Percentiles rank a stretch among this genome's conserved stretches.
Conservation (phyloP, 2,888 invertebrate species). For the Lasioglossum marginatum region DNA sequence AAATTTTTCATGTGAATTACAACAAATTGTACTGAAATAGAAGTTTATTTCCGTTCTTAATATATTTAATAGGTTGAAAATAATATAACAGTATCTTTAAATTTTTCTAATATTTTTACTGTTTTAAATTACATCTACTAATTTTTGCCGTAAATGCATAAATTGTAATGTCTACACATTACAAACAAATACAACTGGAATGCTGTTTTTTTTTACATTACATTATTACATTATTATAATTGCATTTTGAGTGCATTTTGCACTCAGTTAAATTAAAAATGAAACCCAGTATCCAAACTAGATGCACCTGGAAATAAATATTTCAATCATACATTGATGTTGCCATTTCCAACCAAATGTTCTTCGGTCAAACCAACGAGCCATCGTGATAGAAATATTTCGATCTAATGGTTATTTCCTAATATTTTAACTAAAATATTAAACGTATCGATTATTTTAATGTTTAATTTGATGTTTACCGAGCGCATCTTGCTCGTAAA, state of each 20-base stretch:
- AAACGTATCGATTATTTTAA: background rate
- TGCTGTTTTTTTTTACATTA: background rate
- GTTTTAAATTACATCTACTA: no score
- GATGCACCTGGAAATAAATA: background rate
- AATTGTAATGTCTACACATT: no score
- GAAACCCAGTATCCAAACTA: background rate
- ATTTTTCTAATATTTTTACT: no score
- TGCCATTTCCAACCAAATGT: background rate
- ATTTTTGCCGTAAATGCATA: no score
- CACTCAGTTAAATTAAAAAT: background rate
- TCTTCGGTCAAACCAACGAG: background rate
- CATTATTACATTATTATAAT: background rate
- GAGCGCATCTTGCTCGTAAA: conserved; percentile 42
- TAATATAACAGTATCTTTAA: no score
- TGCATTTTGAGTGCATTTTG: no score
- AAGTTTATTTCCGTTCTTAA: no score
- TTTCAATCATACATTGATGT: background rate
- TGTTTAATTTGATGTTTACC: background rate
- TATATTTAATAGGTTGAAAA: no score
- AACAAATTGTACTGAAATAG: no score
- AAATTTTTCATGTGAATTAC: no score
- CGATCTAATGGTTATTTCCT: background rate
- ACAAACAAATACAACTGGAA: background rate
- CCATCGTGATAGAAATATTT: background rate
- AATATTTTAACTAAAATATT: background rate